Base-by-base conservation (phyloP, 2,888 invertebrate genomes). In the Amphimallon solstitiale region DNA sequence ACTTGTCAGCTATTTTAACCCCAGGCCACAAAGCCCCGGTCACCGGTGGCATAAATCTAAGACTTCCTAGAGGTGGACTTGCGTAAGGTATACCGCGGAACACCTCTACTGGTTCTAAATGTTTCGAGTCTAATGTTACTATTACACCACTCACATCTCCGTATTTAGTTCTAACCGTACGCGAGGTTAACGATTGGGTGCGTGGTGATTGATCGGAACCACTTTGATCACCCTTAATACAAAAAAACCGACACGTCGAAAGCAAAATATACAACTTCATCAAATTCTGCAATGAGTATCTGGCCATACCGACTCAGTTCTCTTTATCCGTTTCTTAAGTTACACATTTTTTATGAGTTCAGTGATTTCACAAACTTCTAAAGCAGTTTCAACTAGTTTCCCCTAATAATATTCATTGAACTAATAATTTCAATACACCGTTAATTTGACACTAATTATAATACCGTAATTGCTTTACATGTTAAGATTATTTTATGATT, bases 1-100 rank as follows among this genome's bases (percentile, higher is more conserved):
- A 94, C 79, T 86, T 87, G 82, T 94, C 94, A 69, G 95, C 94
- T 74, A 92, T 89, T 82, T 93, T 92, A 45, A 95, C 92, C 38
- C 94, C 95, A 63, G 91, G 90, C 96, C 96, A 95, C 79, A 94
- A 90, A 61, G 95, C 93, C 21, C 95, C 95, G 67, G 93, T 94
- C 17, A 96, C 95, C 15, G 97, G 97, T 9, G 97, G 97, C 95
- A 97, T 97, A 82, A 98, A 98, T 67, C 98, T 88, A 68, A 97
- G 84, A 65, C 91, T 90, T 4, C 94, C 95, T 45, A 92, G 85
- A 34, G 97, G 96, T 17, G 97, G 93, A 51, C 95, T 94, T 21
- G 97, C 98, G 82, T 97, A 98, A 3, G 97, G 97, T 67, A 98
- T 91, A 5, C 97, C 97, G 56, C 93, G 87, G 81, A 95, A 97